Base-by-base conservation (phyloP, 2,113 vertebrate species). In the Centrocercus urophasianus region DNA sequence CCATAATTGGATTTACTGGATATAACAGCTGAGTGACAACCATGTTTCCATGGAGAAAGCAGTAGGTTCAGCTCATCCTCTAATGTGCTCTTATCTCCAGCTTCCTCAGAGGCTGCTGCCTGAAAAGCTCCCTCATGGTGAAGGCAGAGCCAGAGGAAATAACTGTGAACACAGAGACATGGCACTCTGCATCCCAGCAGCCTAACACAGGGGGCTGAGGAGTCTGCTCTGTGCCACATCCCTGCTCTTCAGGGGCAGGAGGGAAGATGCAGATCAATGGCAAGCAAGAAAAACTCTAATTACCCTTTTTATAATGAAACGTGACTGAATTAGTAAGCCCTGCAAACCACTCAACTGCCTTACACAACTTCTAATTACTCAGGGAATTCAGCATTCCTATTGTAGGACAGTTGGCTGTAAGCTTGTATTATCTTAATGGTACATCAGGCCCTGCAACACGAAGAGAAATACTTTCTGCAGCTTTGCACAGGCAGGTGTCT, bases 321-420 rank as follows among this genome's bases (percentile, higher is more conserved):
- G 34, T 86, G 78, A 88, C 93, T 85, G 77, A 60, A 90, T 94
- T 97, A 94, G 89, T 92, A 97, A 95, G 89, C 81, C 82, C 93
- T 47, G 38, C 71, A 43, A 95, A 76, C 78, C 95, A 69, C 73
- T 45, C 24, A 6, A 87, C 92, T 0, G 0, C 82, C 95, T 97
- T 93, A 80, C 90, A 89, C 87, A 96, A 89, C 67, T 85, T 85
- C 79, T 85, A 88, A 93, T 95, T 88, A 67, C 92, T 79, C 13
- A 7, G 19, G 40, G 59, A 95, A 87, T 73, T 95, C 88, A 85
- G 90, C 93, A 63, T 81, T 93, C 38, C 76, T 94, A 83, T 65
- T 90, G 61, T 18, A 5, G 0, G 74, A 17, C 48, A 80, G 16
- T 87, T 91, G 73, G 48, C 88, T 96, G 90, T 91, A 90, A 91